Percentiles rank a stretch among this genome's conserved stretches.
Evolutionary conservation across 2,797 vertebrate genomes (phyloP).

Genomic region (Rhincodon typus): DNA sequence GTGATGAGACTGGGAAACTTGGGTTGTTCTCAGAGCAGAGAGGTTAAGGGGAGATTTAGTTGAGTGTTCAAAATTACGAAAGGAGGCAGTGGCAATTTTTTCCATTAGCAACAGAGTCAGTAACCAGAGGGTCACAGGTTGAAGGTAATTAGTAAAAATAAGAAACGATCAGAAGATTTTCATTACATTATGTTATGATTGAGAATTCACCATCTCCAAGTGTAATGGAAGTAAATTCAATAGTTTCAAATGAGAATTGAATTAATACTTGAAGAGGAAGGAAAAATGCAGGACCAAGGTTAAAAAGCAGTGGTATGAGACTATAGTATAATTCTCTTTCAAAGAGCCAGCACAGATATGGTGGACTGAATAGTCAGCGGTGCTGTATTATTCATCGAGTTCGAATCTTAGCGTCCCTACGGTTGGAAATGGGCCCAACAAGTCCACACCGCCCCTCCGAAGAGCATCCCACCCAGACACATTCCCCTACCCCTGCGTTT

Average conservation of each 20-base stretch:
- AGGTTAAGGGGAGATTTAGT: not conserved
- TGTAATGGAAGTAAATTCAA: not conserved
- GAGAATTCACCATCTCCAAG: not conserved
- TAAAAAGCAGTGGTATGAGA: not conserved
- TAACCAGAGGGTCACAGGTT: not conserved
- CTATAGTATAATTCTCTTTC: not conserved
- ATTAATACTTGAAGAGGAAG: not conserved
- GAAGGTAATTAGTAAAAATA: not conserved
- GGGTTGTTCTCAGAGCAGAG: not conserved
- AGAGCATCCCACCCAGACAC: too few relatives aligned
- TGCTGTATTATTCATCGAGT: not conserved
- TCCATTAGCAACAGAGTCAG: not conserved
- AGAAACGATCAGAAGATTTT: not conserved
- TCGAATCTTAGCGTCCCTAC: too few relatives aligned
- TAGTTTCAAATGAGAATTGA: not conserved
- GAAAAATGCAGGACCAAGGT: not conserved
- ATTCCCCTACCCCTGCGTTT: too few relatives aligned
- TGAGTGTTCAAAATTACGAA: not conserved
- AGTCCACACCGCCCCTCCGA: too few relatives aligned
- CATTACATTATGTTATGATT: not conserved
- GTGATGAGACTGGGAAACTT: not conserved
- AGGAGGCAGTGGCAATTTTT: too few relatives aligned
- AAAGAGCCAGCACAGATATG: not conserved
- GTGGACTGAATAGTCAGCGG: not conserved
- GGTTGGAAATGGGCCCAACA: too few relatives aligned